Base-by-base conservation (phyloP, 2,113 vertebrate genomes). In the Stictonetta naevosa region DNA sequence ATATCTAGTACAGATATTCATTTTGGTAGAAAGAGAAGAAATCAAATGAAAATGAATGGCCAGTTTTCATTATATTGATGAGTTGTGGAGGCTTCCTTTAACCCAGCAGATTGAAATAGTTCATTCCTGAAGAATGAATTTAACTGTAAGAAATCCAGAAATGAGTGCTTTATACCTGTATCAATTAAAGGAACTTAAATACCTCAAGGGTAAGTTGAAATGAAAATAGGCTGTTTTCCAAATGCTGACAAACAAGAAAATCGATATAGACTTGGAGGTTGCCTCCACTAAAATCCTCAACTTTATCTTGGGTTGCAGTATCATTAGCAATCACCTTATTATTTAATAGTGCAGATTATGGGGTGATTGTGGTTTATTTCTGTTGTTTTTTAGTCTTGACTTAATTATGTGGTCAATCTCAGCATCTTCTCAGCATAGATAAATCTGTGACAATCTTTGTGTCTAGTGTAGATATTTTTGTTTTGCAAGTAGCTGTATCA, bases 41-140 rank as follows among this genome's bases (percentile, higher is more conserved):
- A 88, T 64, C 38, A 72, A 88, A 94, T 95, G 92, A 96, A 95
- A 95, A 92, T 85, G 25, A 96, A 92, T 78, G n/a, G 81, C 80
- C 58, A 69, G 4, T 89, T 83, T 71, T 96, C 69, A 73, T 91
- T 94, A 94, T 95, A 93, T 33, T 94, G 87, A 80, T 88, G 73
- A 85, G 46, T 92, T 96, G 44, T 40, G 64, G 59, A 80, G 20
- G 10, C 18, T 92, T 96, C 40, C 42, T 96, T 96, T 73, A 46
- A 86, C 94, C 85, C 52, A 68, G 21, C 62, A 22, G 17, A 52
- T 6, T 90, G 69, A 94, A 97, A 87, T 38, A 67, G 42, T 92
- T 88, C 18, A 63, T 95, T 96, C 44, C 60, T 77, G n/a, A 95
- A 92, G 81, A 92, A 90, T 78, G 33, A 95, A 19, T 96, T 96